Percentiles rank a stretch among this genome's conserved stretches.
Evolutionary conservation across 2,113 vertebrate species (phyloP).

Genomic region (Pterophyllum scalare): DNA sequence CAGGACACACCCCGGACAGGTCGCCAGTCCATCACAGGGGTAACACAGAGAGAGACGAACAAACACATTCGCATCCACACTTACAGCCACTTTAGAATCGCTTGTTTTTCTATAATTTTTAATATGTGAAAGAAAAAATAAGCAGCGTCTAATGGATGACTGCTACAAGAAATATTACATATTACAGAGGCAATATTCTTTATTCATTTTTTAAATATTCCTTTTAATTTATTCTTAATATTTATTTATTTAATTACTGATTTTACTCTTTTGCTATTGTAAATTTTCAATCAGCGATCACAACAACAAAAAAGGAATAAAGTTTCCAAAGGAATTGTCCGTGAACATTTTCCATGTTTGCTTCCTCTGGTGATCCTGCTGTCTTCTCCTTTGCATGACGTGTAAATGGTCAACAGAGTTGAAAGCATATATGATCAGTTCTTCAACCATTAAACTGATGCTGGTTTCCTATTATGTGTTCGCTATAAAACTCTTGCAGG

Average conservation of each 20-base stretch:
- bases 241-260: background rate
- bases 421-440: slow-evolving; percentile 1
- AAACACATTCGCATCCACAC: background rate
- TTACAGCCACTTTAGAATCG: background rate
- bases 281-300: background rate
- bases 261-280: background rate
- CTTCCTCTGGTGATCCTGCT: background rate
- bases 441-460: background rate
- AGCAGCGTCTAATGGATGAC: background rate
- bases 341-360: background rate
- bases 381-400: background rate
- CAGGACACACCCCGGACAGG: background rate
- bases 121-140: background rate
- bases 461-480: slow-evolving; percentile 9
- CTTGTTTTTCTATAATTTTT: background rate
- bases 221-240: background rate
- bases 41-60: background rate
- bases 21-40: background rate
- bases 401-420: slow-evolving; percentile 11
- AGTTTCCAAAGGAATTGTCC: background rate
- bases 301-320: background rate
- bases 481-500: background rate
- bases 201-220: background rate
- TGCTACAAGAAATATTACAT: background rate
- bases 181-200: background rate